Evolutionary conservation across 2,888 invertebrate genomes (phyloP), one percentile per base, ranked within the genome.

Genomic region (Chrysotoxum bicinctum): DNA sequence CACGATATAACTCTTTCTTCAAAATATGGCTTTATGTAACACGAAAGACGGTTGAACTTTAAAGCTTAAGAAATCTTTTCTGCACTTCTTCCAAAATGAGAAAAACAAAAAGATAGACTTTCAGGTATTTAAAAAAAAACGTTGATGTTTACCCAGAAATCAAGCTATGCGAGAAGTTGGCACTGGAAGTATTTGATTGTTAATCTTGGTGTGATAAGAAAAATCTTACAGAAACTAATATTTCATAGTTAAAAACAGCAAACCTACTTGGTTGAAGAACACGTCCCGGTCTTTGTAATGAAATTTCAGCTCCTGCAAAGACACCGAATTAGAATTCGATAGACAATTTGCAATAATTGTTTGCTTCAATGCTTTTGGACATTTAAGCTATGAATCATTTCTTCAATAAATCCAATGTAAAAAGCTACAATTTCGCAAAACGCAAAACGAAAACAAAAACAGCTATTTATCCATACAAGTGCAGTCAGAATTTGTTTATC

Each of bases 281-380:
- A 52, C 56, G 48, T 21, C 74, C 79, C 14, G 83, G 83, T 37
- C 79, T 54, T 50, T 79, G 60, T n/a, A 79, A 16, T 3, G 83
- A 84, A 48, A 84, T 50, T 21, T 70, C 64, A 35, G 37, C 74
- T 64, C 83, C 83, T 84, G 79, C 14, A 77, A 76, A 54, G 62
- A 79, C 2, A 64, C 30, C 19, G 64, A 23, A 40, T 60, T 16
- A 43, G 9, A 23, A 26, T 60, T 60, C 26, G 7, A 37, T 45
- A 43, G 26, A 26, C 26, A 26, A 2, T 56, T 69, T 72, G n/a
- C n/a, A n/a, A n/a, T n/a, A n/a, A n/a, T n/a, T 73, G 66, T 50
- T 50, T 23, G 30, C 60, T 73, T 77, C 35, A 54, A 72, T 45
- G 60, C 30, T 66, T 54, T 52, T 73, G 32, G 45, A 21, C 9